Conservation (phyloP, 2,797 vertebrate species). For the Vireo griseus region DNA sequence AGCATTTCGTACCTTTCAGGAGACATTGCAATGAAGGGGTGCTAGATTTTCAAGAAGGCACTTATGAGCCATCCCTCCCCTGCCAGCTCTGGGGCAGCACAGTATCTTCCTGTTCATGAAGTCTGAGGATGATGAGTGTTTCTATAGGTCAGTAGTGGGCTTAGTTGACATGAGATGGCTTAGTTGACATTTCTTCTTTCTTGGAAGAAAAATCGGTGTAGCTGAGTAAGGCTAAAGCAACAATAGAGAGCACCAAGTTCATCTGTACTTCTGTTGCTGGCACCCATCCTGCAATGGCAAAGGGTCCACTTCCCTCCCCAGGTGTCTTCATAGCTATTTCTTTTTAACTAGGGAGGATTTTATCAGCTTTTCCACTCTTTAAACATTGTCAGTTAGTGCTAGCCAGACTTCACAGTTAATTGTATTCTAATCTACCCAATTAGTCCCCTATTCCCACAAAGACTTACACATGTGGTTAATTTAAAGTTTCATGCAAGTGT, state of each 20-base stretch:
- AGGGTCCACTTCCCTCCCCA: neutral
- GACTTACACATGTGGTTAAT: conserved; percentile 64
- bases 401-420: conserved; percentile 49
- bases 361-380: conserved; percentile 34
- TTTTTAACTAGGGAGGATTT: conserved; percentile 14
- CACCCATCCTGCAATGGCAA: neutral
- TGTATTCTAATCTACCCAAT: conserved; percentile 62
- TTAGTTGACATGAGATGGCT: neutral
- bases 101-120: neutral
- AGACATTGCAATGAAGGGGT: neutral
- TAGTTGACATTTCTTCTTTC: neutral
- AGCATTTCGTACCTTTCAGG: neutral
- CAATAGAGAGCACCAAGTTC: neutral
- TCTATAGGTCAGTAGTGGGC: neutral
- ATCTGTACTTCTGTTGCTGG: neutral
- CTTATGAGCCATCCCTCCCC: neutral
- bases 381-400: conserved; percentile 18
- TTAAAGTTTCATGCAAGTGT: conserved; percentile 49
- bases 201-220: neutral
- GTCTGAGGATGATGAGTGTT: neutral
- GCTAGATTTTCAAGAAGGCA: neutral
- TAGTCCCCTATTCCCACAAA: conserved; percentile 60
- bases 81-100: neutral
- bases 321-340: neutral
- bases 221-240: neutral